Evolutionary conservation across 2,113 vertebrate species (phyloP).

Genomic region (Chloropsis cyanopogon): DNA sequence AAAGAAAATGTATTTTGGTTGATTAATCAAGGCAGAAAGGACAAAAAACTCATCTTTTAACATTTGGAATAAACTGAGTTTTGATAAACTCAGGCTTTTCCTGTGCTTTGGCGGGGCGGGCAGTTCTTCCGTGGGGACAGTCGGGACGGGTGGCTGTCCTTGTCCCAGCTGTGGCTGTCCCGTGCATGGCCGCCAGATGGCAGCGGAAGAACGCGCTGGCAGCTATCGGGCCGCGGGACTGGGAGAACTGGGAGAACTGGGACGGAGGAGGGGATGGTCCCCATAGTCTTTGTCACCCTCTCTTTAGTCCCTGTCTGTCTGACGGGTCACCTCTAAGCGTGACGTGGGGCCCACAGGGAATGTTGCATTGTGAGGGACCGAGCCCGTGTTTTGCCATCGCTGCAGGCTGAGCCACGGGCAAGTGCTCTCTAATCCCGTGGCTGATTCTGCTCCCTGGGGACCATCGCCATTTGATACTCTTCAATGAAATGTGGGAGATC

Average conservation of each 20-base stretch:
- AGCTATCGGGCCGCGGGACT: accelerated
- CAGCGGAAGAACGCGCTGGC: neutral
- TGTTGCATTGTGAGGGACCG: neutral
- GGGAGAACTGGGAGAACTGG: neutral
- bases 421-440: accelerated
- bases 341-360: no score
- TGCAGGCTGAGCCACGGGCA: neutral
- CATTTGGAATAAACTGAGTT: conserved; percentile 75
- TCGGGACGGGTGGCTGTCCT: accelerated
- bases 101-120: neutral
- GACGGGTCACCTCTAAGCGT: accelerated
- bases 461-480: neutral
- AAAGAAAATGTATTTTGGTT: conserved; percentile 67
- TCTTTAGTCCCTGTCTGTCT: no score
- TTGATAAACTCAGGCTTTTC: neutral
- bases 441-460: neutral
- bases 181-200: neutral
- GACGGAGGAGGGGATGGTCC: neutral
- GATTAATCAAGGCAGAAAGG: conserved; percentile 18
- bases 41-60: conserved; percentile 57
- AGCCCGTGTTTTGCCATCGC: accelerated
- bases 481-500: neutral
- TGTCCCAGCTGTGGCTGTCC: accelerated
- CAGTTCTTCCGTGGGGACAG: neutral
- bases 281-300: accelerated